phyloP scores from a whole-genome alignment of 1,140 invertebrate genomes.

The Megathymus violae region DNA sequence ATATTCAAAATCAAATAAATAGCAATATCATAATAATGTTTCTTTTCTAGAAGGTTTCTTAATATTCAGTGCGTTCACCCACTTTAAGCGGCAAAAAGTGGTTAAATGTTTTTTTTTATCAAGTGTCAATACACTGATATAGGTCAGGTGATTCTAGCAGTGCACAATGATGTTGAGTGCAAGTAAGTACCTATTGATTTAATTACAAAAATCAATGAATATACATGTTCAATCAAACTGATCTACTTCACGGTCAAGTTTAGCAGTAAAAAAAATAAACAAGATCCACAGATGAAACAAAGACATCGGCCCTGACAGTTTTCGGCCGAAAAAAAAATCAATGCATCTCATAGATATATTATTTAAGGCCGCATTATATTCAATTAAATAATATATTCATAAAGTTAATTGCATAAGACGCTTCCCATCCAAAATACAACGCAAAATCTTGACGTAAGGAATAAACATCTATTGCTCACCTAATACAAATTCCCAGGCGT shows the following conservation, averaged over 20 bases:
- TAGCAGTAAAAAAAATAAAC: slow-evolving; percentile 79
- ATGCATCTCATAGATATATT: slow-evolving; percentile 42
- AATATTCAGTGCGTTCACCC: background rate
- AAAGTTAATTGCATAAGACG: slow-evolving; percentile 77
- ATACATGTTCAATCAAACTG: slow-evolving; percentile 62
- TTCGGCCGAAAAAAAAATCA: slow-evolving; percentile 64
- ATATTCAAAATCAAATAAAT: background rate
- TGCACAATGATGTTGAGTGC: background rate
- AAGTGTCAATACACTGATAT: slow-evolving; percentile 5
- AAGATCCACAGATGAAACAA: slow-evolving; percentile 64
- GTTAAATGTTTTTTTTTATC: background rate
- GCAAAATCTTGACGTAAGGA: slow-evolving; percentile 79
- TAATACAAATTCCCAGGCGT: slow-evolving; percentile 98
- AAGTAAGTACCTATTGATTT: slow-evolving; percentile 25
- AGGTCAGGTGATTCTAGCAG: slow-evolving; percentile 2
- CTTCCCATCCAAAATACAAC: slow-evolving; percentile 74
- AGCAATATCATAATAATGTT: background rate
- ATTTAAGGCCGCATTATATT: slow-evolving; percentile 5
- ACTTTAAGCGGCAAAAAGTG: slow-evolving; percentile 18
- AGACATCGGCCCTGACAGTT: slow-evolving; percentile 58
- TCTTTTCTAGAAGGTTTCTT: background rate
- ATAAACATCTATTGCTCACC: slow-evolving; percentile 88
- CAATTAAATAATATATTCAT: slow-evolving; percentile 36
- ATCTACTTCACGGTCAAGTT: slow-evolving; percentile 78
- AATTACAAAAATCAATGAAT: slow-evolving; percentile 51